Base-by-base conservation (phyloP, 1,140 invertebrate genomes). In the Gryllus bimaculatus region DNA sequence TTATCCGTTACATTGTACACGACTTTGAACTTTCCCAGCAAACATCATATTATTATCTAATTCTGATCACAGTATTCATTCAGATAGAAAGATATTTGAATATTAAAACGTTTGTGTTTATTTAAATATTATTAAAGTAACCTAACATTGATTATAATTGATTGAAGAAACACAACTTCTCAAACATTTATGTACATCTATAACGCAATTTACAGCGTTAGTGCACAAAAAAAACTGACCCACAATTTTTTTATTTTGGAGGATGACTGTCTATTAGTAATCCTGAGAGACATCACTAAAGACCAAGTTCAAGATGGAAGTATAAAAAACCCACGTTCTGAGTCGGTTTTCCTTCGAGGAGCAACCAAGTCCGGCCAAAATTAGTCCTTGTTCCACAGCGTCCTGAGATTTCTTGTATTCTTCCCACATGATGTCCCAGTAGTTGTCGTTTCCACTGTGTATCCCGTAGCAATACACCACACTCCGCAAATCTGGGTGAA, bases 391-490 rank as follows among this genome's bases (percentile, higher is more conserved):
- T 8, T 79, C 79, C 20, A 18, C 49, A 54, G 47, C 54, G 8
- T 76, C 79, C 0, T 76, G 13, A 1, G 75, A 73, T 80, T 0
- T 89, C 89, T 84, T 80, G 82, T 87, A 90, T 78, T 86, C 85
- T 3, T 85, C 81, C 85, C 87, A 90, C 77, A 91, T 84, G 47
- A 82, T 85, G 20, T 88, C 80, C 81, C 88, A 90, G 76, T 90
- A 87, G 0, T 79, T 81, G 12, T 83, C 83, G 73, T 80, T 83
- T 10, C 89, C 88, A 20, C 87, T 83, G 47, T 87, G 84, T 8
- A 91, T 82, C 47, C 86, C 88, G 73, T 83, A 85, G 82, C 90
- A 91, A 83, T 90, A 91, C 8, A 91, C 89, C 80, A 88, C 88
- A 26, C 86, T 86, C 49, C 88, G 87, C 82, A 90, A 85, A 81